These are phyloP conservation scores for Leptarthrus brevirostris DNA, from an alignment of 2,888 invertebrate species.

Conservation along the genomic window DNA sequence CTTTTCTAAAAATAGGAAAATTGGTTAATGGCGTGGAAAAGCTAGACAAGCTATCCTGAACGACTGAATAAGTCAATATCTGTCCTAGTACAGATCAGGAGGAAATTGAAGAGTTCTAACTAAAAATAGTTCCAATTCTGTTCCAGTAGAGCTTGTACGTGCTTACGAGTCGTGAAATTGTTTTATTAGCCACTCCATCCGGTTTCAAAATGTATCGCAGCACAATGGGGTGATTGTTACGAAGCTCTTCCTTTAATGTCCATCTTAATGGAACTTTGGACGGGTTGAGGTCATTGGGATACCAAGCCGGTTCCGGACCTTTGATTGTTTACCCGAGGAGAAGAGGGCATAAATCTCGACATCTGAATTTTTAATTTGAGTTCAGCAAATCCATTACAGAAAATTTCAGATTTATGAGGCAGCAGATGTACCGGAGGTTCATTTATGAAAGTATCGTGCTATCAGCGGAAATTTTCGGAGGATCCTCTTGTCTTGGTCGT, in stretches of 20 bases:
- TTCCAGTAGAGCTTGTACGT: neutral
- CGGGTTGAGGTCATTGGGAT: slow-evolving; percentile 2
- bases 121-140: slow-evolving; percentile 31
- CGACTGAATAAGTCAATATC: neutral
- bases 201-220: neutral
- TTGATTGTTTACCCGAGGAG: too few relatives aligned
- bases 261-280: neutral
- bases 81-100: slow-evolving; percentile 11
- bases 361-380: slow-evolving; percentile 7
- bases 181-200: slow-evolving; percentile 38
- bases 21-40: slow-evolving; percentile 46
- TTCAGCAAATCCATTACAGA: slow-evolving; percentile 17
- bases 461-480: neutral
- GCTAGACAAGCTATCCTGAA: slow-evolving; percentile 35
- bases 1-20: slow-evolving; percentile 30
- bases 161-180: slow-evolving; percentile 38
- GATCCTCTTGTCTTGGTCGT: slow-evolving; percentile 33
- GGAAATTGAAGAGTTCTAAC: slow-evolving; percentile 16
- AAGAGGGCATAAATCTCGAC: neutral
- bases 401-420: slow-evolving; percentile 40
- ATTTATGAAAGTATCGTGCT: slow-evolving; percentile 33
- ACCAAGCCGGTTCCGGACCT: neutral
- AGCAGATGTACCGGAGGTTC: slow-evolving; percentile 24
- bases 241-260: neutral
- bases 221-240: neutral